Evolutionary conservation across 64 coral and sea anemone genomes (phyloP), one percentile per base, ranked within the genome.

Genomic region (Pocillopora verrucosa): DNA sequence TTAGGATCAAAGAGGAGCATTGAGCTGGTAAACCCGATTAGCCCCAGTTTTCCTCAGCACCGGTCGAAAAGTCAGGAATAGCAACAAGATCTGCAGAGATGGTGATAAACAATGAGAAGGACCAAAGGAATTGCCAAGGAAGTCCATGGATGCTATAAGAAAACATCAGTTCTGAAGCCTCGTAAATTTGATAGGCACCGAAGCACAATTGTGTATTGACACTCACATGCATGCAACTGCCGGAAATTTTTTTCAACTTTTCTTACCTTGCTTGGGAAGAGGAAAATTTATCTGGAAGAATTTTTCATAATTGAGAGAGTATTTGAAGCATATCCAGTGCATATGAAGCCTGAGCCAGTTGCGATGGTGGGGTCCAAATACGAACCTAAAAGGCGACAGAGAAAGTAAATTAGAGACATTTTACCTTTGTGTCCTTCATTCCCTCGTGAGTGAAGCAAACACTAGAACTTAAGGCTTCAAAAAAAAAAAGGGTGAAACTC

Each of bases 191-290:
- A 51, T 3, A 51, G 41, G 41, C 41, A 51, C 41, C 0, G 41
- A 51, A 51, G 41, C 41, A 51, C 7, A 51, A 51, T 7, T 51
- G 41, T 51, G 41, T 51, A 51, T 51, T 51, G 41, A 51, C 41
- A 51, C 41, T 30, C 30, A 30, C 30, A 30, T 30, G 7, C 41
- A 51, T 51, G 41, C 41, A 51, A 51, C 41, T 51, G 3, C 41
- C 41, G 3, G 41, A 51, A 51, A 51, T 51, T 51, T 51, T n/a
- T 51, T 51, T 51, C 41, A 51, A 51, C 41, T 51, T 51, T 68
- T 34, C 86, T 65, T 80, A 94, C 96, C 96, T 87, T 92, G 82
- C 83, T 98, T 98, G 2, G 93, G 96, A 30, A 98, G 72, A 61
- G 96, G 96, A 75, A 92, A 98, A 0, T 75, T 61, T 36, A 94